Evolutionary conservation across 2,888 invertebrate genomes (phyloP), one percentile per base, ranked within the genome.

Genomic region (Apamea sordens): DNA sequence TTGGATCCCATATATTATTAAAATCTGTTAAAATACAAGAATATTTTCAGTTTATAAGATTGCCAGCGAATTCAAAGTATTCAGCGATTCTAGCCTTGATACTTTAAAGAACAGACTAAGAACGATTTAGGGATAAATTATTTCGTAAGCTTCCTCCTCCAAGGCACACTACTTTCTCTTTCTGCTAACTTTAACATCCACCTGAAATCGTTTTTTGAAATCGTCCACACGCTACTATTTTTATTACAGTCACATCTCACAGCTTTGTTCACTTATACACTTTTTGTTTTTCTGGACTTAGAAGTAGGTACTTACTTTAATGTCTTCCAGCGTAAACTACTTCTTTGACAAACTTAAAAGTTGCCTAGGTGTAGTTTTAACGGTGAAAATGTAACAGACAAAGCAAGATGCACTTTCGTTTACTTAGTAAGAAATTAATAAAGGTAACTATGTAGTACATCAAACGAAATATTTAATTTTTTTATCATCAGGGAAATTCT

Each of bases 291-390:
- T 53, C 5, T 13, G n/a, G 13, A 18, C 4, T 32, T 13, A 32
- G 24, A 53, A 53, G 24, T n/a, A n/a, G n/a, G n/a, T 32, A 32
- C 32, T 2, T 32, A 41, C 5, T 10, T n/a, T 32, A 28, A 50
- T 32, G 21, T 32, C 21, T 63, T 53, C 44, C 21, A 56, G 24
- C 10, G 24, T 28, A 32, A 81, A 47, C 56, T 18, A n/a, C n/a
- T 56, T 56, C 7, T 36, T 73, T 56, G 53, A 47, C 18, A 73
- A 73, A 73, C 13, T 79, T 64, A 15, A 41, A 61, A 69, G 10
- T 41, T 61, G 6, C 41, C 10, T 41, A 3, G 3, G 1, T n/a
- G 1, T n/a, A 59, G 28, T 61, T 79, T 36, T 28, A 18, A 70
- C 13, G 13, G 18, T 0, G 13, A 21, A 61, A 70, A 56, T 36